Evolutionary conservation across 2,888 invertebrate genomes (phyloP), one percentile per base, ranked within the genome.

Genomic region (Lithodes maja): DNA sequence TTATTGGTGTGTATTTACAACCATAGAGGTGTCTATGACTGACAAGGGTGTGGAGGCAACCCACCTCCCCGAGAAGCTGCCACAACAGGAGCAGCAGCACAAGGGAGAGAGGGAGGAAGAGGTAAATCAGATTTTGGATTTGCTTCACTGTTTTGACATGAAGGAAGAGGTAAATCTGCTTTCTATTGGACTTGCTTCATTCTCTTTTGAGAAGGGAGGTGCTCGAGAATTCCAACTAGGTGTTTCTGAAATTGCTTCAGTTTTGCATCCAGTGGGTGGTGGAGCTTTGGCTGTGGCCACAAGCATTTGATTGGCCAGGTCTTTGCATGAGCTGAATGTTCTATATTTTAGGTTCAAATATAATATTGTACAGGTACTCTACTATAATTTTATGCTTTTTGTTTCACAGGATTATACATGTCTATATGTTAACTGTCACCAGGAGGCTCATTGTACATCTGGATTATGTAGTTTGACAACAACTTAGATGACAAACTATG

Each of bases 261-360:
- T n/a, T 71, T 71, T 71, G 71, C 71, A 71, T 71, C 71, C 71
- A 12, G 17, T 33, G 71, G 71, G 71, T 71, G 71, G 71, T 71
- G 71, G 71, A n/a, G 71, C 61, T 61, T 61, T 12, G 12, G 61
- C 12, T 12, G 33, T 61, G 7, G 12, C 61, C 61, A 61, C 7
- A 61, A 61, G 61, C 7, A 61, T 7, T 7, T 7, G 61, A 61
- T 12, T 61, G 5, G 7, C 61, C 5, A 61, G 61, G 61, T 61
- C 7, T 33, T 61, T 61, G 61, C 61, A 61, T 61, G 61, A 61
- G 61, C 61, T 61, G 61, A 61, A 61, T 61, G 61, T 33, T 33
- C 33, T 33, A 33, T 33, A 33, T 33, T 33, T 33, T 33, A 33
- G 33, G 33, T 0, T 33, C 33, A 33, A 33, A 33, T 33, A 33